phyloP scores from a whole-genome alignment of 2,888 invertebrate species.

The Mycalesis mineus region DNA sequence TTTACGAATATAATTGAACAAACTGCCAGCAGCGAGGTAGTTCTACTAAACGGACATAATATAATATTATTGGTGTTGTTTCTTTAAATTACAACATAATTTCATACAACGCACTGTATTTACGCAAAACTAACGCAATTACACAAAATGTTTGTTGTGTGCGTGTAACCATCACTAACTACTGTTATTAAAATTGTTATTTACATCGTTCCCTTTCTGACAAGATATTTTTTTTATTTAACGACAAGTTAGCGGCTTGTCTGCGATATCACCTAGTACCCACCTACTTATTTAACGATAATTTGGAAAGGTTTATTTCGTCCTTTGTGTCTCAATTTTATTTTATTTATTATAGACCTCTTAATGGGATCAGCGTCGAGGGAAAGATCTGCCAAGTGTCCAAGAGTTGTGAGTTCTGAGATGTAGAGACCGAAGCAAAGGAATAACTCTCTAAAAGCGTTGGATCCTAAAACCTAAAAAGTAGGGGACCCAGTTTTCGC shows the following conservation, averaged over 20 bases:
- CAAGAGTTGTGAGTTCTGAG: too few species aligned
- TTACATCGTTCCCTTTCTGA: slow-evolving; percentile 7
- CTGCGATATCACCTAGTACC: not conserved
- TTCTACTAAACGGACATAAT: not conserved
- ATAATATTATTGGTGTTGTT: slow-evolving; percentile 12
- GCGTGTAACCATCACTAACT: slow-evolving; percentile 9
- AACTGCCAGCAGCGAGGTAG: not conserved
- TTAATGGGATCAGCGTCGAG: too few species aligned
- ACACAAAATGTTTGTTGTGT: slow-evolving; percentile 10
- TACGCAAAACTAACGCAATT: slow-evolving; percentile 11
- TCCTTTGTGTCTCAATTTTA: too few species aligned
- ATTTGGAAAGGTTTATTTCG: too few species aligned
- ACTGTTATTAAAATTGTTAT: slow-evolving; percentile 13
- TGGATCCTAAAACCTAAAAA: too few species aligned
- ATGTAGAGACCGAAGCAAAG: too few species aligned
- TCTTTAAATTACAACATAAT: slow-evolving; percentile 12
- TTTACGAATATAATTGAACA: too few species aligned
- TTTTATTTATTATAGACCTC: too few species aligned
- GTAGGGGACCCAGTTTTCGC: too few species aligned
- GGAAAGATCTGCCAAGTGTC: too few species aligned
- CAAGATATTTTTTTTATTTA: not conserved
- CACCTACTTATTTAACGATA: too few species aligned
- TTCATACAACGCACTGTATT: slow-evolving; percentile 4
- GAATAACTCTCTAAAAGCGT: too few species aligned
- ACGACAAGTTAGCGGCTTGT: not conserved